Conservation (phyloP, 1,140 invertebrate species). For the Diabrotica virgifera region DNA sequence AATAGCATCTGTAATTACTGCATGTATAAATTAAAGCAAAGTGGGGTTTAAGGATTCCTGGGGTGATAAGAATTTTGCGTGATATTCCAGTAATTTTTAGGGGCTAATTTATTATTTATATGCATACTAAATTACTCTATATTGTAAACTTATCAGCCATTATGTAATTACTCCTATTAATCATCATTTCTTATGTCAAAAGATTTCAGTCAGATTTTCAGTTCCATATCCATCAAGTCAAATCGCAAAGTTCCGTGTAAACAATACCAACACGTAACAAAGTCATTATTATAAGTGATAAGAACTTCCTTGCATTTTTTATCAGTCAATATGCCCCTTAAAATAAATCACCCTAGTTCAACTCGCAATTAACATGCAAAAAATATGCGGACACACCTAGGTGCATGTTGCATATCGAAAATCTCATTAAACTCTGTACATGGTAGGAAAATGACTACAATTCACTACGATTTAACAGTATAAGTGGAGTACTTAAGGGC, state of each 20-base stretch:
- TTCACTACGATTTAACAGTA: no score
- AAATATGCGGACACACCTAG: slow-evolving; percentile 9
- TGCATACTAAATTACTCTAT: background rate
- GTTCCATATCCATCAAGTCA: slow-evolving; percentile 5
- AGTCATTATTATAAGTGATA: slow-evolving; percentile 12
- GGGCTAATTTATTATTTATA: background rate
- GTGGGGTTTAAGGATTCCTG: no score
- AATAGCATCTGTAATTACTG: no score
- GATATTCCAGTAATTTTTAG: no score
- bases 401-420: slow-evolving; percentile 7
- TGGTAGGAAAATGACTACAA: background rate
- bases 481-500: no score
- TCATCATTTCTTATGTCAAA: background rate
- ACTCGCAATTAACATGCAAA: slow-evolving; percentile 12
- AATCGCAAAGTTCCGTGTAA: slow-evolving; percentile 12
- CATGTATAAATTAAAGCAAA: no score
- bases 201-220: slow-evolving; percentile 5
- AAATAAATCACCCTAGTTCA: slow-evolving; percentile 6
- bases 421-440: slow-evolving; percentile 5
- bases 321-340: background rate
- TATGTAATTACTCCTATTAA: background rate
- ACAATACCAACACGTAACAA: slow-evolving; percentile 13
- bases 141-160: background rate
- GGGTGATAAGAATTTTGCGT: no score
- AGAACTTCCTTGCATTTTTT: slow-evolving; percentile 11